Base-by-base conservation (phyloP, 2,888 invertebrate genomes). In the Bembecia ichneumoniformis region DNA sequence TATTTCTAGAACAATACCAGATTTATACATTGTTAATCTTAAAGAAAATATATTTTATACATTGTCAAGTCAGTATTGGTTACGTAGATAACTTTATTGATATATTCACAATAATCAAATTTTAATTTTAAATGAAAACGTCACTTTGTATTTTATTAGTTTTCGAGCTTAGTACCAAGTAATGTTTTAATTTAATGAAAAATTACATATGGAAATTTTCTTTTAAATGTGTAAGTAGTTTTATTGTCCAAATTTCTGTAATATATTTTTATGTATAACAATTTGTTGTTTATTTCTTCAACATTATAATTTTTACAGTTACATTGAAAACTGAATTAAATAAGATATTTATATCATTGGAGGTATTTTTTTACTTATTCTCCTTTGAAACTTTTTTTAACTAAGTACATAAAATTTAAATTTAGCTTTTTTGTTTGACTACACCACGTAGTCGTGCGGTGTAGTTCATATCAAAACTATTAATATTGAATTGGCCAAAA, bases 311-410 rank as follows among this genome's bases (percentile, higher is more conserved):
- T 28, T 28, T 28, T 76, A 71, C 77, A 71, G 74, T 68, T 73
- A 74, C 72, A 77, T 77, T 64, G 76, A 66, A 74, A 77, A 77
- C 71, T 60, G 74, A 80, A 76, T 79, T 77, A 78, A 68, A 74
- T 76, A 74, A 64, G 69, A 73, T 77, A 79, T 79, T 77, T 79
- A 75, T 77, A 79, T 72, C 71, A 75, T 57, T 46, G 13, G 14
- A 40, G 7, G n/a, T 40, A 40, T 40, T 40, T 13, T 40, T 40
- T 40, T 9, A 28, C 28, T 9, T 28, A 28, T 9, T 28, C n/a
- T n/a, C 28, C 28, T 28, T 28, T 7, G 3, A 28, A 28, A 9
- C 1, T 2, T 4, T 4, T 28, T 20, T 28, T 9, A n/a, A n/a
- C n/a, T n/a, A n/a, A n/a, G n/a, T 28, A 28, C 9, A 4, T 28